Conservation (phyloP, 2,888 invertebrate species). For the Coremacera marginata region DNA sequence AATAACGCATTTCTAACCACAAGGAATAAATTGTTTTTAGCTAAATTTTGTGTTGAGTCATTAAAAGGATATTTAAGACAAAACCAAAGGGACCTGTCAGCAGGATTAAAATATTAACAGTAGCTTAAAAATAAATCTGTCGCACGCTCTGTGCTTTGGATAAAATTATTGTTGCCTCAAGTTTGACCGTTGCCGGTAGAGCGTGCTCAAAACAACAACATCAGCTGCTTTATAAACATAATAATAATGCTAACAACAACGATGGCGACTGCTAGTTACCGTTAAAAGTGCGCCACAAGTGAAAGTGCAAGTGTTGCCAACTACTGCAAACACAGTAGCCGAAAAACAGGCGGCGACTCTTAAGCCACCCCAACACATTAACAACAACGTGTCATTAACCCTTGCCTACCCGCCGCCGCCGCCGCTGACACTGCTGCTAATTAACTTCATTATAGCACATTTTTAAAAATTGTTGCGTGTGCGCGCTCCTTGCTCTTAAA, state of each 20-base stretch:
- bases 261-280: background rate
- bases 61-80: background rate
- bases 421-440: constrained; percentile 48
- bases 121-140: background rate
- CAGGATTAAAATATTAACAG: background rate
- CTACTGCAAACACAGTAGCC: constrained; percentile 5
- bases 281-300: constrained; percentile 21
- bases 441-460: constrained; percentile 48
- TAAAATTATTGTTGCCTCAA: background rate
- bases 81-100: background rate
- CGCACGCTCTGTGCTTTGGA: background rate
- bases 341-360: background rate
- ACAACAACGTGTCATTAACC: constrained; percentile 43
- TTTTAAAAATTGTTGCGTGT: constrained; percentile 45
- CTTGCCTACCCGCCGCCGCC: constrained; percentile 25
- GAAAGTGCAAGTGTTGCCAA: constrained; percentile 37
- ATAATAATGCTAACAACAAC: background rate
- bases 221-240: background rate
- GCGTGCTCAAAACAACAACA: background rate
- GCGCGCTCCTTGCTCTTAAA: constrained; percentile 33
- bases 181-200: constrained; percentile 2
- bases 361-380: constrained; percentile 20
- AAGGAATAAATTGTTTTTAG: background rate
- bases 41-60: background rate
- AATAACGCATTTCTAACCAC: background rate